Evolutionary conservation across 2,888 invertebrate species (phyloP), one percentile per base, ranked within the genome.

Genomic region (Caenorhabditis drosophilae): DNA sequence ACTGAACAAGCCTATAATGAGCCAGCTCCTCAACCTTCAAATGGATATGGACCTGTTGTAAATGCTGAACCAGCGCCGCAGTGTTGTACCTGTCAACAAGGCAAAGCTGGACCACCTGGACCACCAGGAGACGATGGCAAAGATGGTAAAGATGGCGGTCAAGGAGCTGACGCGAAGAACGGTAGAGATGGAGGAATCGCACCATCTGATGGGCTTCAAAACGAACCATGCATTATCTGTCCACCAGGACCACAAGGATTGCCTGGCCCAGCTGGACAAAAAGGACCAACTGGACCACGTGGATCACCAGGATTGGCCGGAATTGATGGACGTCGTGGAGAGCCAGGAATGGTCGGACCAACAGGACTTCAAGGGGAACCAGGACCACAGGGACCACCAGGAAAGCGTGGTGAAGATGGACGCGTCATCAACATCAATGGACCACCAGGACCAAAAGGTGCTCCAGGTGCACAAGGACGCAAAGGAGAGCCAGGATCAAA

Each of bases 211-310:
- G 75, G 75, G 46, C 63, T 75, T 41, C 56, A 58, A 40, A 58
- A 67, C 47, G 81, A 79, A 67, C 81, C 82, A 20, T 81, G 82
- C 54, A 51, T 79, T 34, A 79, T 83, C 71, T 82, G 82, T 71
- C 82, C 82, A 50, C 70, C 77, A 52, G 82, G 82, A 49, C 62
- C 80, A 15, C 68, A 73, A 22, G 82, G 82, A 49, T 68, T 70
- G 11, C 59, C 70, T 35, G 82, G 82, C 63, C 45, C 60, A 26
- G 71, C 78, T 27, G 81, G 81, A 67, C 57, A 70, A 53, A 79
- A 78, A 66, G 81, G 81, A 73, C 81, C 81, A 46, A 67, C 73
- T 16, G 72, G 76, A 72, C 68, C 77, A 45, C 60, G 77, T 22
- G 77, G 77, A 69, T 64, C 75, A 16, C 71, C 77, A 41, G 77